A percentile compares a stretch with the other conserved stretches of the same genome.
Evolutionary conservation across 2,113 vertebrate species (phyloP).

Genomic region (Gnathonemus longibarbis): DNA sequence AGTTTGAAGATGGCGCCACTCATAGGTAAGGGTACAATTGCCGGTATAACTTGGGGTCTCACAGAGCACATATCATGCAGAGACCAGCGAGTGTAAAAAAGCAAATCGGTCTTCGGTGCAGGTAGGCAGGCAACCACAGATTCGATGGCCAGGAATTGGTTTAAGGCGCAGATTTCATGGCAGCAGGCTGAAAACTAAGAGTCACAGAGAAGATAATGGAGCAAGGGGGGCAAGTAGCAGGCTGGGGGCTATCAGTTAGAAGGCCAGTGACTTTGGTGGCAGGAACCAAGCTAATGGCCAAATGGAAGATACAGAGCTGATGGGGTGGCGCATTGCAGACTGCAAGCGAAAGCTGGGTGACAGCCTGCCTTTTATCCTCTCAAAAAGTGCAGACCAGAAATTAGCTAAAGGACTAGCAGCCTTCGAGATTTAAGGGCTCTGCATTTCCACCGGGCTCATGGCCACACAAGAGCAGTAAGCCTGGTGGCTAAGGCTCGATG

Average conservation of each 20-base stretch:
- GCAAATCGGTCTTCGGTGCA: background rate
- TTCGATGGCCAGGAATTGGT: background rate
- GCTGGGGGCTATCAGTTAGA: background rate
- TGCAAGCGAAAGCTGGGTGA: background rate
- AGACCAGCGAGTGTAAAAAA: background rate
- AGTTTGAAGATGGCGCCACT: background rate
- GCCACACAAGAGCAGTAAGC: background rate
- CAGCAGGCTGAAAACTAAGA: background rate
- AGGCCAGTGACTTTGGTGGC: background rate
- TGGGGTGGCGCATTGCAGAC: background rate
- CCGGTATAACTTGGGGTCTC: background rate
- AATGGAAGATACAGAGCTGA: background rate
- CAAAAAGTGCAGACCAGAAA: background rate
- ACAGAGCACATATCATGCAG: background rate
- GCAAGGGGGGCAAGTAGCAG: background rate
- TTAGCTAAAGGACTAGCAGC: background rate
- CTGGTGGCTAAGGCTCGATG: background rate
- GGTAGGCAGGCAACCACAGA: background rate
- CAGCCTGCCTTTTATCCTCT: background rate
- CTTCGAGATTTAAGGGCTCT: background rate
- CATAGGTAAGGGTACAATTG: background rate
- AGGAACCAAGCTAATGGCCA: background rate
- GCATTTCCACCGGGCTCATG: background rate
- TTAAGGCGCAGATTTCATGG: background rate
- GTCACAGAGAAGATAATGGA: background rate